phyloP scores from a whole-genome alignment of 2,113 vertebrate genomes.

The Stigmatopora argus region DNA sequence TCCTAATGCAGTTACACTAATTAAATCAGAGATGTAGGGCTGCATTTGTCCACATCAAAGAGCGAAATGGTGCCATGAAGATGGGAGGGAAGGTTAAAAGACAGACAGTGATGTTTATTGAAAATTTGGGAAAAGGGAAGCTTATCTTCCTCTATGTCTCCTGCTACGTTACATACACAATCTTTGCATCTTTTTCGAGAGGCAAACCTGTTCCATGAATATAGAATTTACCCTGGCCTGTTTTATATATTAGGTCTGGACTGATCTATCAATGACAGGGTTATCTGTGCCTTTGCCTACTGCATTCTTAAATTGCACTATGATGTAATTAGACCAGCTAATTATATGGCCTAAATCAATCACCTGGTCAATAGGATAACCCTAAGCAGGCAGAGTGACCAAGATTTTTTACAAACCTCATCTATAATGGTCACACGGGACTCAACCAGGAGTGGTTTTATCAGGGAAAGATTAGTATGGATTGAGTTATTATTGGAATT shows the following conservation, averaged over 20 bases:
- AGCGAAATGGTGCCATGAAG: slow-evolving; percentile 4
- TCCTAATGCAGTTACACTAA: slow-evolving; percentile 72
- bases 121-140: slow-evolving; percentile 44
- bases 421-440: slow-evolving; percentile 67
- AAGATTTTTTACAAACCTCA: slow-evolving; percentile 62
- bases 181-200: slow-evolving; percentile 24
- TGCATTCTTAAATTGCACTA: slow-evolving; percentile 78
- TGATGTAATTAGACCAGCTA: slow-evolving; percentile 77
- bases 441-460: slow-evolving; percentile 57
- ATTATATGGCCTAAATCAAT: slow-evolving; percentile 80
- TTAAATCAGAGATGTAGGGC: slow-evolving; percentile 67
- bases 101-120: slow-evolving; percentile 18
- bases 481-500: slow-evolving; percentile 67
- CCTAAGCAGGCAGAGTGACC: slow-evolving; percentile 55
- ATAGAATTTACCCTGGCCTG: slow-evolving; percentile 63
- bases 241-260: slow-evolving; percentile 66
- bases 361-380: slow-evolving; percentile 72
- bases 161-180: slow-evolving; percentile 14
- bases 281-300: slow-evolving; percentile 62
- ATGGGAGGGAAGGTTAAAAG: slow-evolving; percentile 17
- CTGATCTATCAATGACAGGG: slow-evolving; percentile 76
- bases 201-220: slow-evolving; percentile 44
- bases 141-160: slow-evolving; percentile 14
- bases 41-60: slow-evolving; percentile 60
- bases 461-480: slow-evolving; percentile 55